Evolutionary conservation across 1,140 invertebrate species (phyloP).

Genomic region (Solenopsis fugax): DNA sequence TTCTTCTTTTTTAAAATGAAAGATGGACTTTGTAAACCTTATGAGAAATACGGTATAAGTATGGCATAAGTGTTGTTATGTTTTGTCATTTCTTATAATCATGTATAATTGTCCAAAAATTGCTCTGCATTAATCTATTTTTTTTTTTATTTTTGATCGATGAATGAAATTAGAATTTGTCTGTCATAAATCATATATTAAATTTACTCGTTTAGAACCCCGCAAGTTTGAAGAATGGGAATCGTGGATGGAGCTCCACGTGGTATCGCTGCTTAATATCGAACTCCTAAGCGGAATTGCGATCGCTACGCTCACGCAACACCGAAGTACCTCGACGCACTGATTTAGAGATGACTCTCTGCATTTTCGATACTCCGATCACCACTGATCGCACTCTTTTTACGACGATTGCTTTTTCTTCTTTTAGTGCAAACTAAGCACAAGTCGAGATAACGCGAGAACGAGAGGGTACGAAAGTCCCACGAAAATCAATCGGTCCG

Average conservation of each 20-base stretch:
- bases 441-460: background rate
- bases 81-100: background rate
- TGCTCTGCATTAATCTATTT: background rate
- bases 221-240: background rate
- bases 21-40: background rate
- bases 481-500: background rate
- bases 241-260: constrained; percentile 36
- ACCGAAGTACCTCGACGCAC: constrained; percentile 12
- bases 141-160: background rate
- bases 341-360: background rate
- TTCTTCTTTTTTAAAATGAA: background rate
- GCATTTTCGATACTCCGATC: constrained; percentile 12
- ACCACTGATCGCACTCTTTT: constrained; percentile 21
- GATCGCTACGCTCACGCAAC: constrained; percentile 19
- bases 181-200: background rate
- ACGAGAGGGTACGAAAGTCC: background rate
- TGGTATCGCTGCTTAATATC: constrained; percentile 25
- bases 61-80: background rate
- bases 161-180: background rate
- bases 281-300: constrained; percentile 10
- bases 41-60: background rate
- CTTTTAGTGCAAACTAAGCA: background rate
- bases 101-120: background rate
- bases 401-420: background rate
- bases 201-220: background rate